These are phyloP conservation scores for Chamaea fasciata DNA, from an alignment of 2,113 vertebrate species.

Conservation along the genomic window DNA sequence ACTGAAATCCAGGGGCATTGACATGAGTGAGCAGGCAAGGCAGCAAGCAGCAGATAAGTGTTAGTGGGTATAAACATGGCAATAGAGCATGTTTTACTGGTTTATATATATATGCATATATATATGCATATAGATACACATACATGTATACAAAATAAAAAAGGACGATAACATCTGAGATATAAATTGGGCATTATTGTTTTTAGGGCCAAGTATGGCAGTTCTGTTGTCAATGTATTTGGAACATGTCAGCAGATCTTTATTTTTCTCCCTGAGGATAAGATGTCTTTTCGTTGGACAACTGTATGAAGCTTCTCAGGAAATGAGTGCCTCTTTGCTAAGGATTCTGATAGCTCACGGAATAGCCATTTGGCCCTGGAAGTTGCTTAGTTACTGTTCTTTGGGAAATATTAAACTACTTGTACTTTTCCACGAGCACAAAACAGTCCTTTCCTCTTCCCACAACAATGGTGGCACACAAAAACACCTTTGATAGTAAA, in stretches of 20 bases:
- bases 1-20: too few species aligned
- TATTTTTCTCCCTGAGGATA: not conserved
- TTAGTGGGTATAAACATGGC: not conserved
- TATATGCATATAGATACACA: accelerated
- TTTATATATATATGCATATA: too few species aligned
- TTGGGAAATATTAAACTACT: not conserved
- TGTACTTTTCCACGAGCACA: not conserved
- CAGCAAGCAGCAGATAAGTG: not conserved
- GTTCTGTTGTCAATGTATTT: not conserved
- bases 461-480: not conserved
- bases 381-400: not conserved
- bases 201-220: not conserved
- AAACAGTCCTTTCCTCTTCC: not conserved
- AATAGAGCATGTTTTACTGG: not conserved
- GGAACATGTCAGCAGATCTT: not conserved
- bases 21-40: not conserved
- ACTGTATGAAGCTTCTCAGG: not conserved
- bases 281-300: not conserved
- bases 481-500: not conserved
- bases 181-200: not conserved
- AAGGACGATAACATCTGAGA: not conserved
- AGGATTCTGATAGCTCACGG: not conserved
- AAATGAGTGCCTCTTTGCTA: not conserved
- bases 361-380: not conserved
- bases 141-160: not conserved